These are phyloP conservation scores for Rhopalosiphum padi DNA, from an alignment of 1,140 invertebrate species.

Conservation along the genomic window DNA sequence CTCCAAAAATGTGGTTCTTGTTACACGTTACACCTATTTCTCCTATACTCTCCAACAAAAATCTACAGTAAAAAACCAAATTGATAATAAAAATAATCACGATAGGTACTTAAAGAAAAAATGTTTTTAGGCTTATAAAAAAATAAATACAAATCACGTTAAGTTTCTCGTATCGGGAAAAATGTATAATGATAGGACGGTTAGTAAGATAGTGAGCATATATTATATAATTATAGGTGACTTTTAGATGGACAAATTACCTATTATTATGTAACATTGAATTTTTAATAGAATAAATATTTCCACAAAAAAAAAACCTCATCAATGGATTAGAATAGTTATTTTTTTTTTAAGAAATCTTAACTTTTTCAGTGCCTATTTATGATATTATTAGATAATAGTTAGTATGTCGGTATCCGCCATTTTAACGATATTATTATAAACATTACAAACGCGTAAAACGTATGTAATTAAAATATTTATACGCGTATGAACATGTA, in stretches of 20 bases:
- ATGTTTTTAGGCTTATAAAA: not conserved
- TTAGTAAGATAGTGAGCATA: not conserved
- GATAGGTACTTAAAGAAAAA: too few species aligned
- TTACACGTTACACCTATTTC: too few species aligned
- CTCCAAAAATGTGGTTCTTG: too few species aligned
- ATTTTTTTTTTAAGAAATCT: not conserved
- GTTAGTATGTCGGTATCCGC: not conserved
- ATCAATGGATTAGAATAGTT: not conserved
- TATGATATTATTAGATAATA: not conserved
- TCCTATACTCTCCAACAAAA: too few species aligned
- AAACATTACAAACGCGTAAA: not conserved
- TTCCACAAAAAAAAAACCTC: not conserved
- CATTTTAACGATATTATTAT: not conserved
- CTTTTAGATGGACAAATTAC: not conserved
- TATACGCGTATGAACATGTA: not conserved
- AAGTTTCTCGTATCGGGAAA: not conserved
- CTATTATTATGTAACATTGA: not conserved
- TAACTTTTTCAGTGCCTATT: not conserved
- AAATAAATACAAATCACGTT: not conserved
- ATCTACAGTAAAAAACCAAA: too few species aligned
- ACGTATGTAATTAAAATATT: not conserved
- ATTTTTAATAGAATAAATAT: not conserved
- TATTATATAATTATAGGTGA: not conserved
- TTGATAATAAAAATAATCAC: too few species aligned
- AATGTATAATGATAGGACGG: not conserved